Conservation (phyloP, 1,140 invertebrate species). For the Anastatus disparis region DNA sequence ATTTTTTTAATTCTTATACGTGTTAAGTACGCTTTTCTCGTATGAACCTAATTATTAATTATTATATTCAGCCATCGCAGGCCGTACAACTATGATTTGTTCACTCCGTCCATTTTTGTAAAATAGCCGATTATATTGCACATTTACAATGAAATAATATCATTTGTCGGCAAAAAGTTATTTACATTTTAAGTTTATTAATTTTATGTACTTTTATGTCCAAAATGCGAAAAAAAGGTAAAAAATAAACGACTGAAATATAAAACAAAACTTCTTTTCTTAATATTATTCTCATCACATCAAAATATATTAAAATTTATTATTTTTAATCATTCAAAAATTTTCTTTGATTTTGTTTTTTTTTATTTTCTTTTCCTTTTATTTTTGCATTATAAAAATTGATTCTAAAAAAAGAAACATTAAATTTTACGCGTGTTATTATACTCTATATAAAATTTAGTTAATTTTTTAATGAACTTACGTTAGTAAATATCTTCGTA, state of each 20-base stretch:
- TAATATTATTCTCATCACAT: no score
- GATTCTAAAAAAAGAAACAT: no score
- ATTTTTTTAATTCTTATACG: neutral
- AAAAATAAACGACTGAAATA: conserved; percentile 36
- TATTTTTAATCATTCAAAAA: no score
- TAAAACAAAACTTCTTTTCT: neutral
- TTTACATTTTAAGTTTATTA: conserved; percentile 29
- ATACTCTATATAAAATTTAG: no score
- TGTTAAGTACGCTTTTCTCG: neutral
- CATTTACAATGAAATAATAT: conserved; percentile 24
- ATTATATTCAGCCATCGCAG: conserved; percentile 21
- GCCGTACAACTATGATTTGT: conserved; percentile 34
- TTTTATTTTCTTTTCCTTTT: no score
- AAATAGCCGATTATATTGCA: conserved; percentile 35
- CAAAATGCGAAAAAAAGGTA: conserved; percentile 20
- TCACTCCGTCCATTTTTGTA: conserved; percentile 42
- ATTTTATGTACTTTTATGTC: conserved; percentile 32
- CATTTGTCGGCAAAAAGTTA: conserved; percentile 17
- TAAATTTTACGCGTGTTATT: no score
- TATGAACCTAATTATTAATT: neutral
- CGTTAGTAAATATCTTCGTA: no score
- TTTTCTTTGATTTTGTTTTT: no score
- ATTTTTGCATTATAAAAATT: no score
- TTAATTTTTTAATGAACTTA: no score
- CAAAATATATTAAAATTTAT: no score